Evolutionary conservation across 2,113 vertebrate genomes (phyloP).

Genomic region (Microcebus murinus): DNA sequence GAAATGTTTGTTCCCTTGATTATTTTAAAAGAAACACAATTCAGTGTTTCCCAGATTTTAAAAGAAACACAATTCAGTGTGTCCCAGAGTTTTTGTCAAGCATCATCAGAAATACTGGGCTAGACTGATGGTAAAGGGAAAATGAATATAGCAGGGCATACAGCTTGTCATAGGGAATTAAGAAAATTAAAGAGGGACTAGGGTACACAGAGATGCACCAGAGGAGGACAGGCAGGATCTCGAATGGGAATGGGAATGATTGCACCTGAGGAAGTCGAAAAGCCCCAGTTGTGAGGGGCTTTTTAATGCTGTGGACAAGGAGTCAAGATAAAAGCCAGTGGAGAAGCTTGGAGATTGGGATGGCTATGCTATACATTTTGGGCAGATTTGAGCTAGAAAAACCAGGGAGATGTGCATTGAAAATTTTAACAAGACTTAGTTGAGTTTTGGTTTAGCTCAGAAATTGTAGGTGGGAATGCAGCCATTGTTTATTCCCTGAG

Average conservation of each 20-base stretch:
- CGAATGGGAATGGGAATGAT: neutral
- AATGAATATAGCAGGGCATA: neutral
- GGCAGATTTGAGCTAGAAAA: neutral
- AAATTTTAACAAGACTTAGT: neutral
- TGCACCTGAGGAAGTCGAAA: neutral
- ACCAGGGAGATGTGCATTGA: neutral
- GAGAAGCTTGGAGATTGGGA: neutral
- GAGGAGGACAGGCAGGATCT: neutral
- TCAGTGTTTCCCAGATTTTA: neutral
- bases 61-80: neutral
- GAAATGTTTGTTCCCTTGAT: neutral
- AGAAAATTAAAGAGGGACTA: neutral
- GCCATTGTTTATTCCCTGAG: neutral
- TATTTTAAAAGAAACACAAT: slow-evolving; percentile 40
- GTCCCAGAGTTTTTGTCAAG: slow-evolving; percentile 23
- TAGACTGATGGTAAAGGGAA: neutral
- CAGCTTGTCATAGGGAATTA: neutral
- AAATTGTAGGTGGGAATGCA: neutral
- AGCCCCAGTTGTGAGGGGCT: neutral
- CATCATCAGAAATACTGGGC: neutral
- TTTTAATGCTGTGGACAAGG: neutral
- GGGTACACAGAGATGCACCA: neutral
- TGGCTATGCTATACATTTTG: neutral
- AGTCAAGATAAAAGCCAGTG: neutral
- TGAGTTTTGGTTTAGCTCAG: neutral